Percentiles rank a stretch among this genome's conserved stretches.
phyloP scores from a whole-genome alignment of 1,140 invertebrate genomes.

The Platorchestia sp. region DNA sequence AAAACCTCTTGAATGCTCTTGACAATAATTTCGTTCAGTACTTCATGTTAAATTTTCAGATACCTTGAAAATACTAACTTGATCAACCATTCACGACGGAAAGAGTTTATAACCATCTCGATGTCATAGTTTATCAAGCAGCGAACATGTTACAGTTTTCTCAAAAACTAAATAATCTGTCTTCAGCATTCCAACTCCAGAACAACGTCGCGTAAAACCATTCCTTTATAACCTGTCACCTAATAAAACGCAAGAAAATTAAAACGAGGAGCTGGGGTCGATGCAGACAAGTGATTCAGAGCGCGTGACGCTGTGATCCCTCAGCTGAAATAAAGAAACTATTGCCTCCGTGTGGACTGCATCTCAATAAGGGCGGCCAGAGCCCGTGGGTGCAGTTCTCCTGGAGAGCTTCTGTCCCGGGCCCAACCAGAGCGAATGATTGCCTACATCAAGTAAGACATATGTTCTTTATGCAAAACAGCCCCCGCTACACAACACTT shows the following conservation, averaged over 20 bases:
- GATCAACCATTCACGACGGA: not conserved
- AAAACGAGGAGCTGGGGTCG: not conserved
- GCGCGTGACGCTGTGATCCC: not conserved
- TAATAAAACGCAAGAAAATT: not conserved
- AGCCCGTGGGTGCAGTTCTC: not conserved
- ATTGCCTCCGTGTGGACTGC: not conserved
- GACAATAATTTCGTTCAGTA: not conserved
- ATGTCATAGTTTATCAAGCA: not conserved
- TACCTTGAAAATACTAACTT: not conserved
- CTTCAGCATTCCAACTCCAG: too few relatives aligned
- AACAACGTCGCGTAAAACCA: too few relatives aligned
- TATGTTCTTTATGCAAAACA: not conserved
- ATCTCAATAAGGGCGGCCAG: not conserved
- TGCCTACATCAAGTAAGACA: not conserved
- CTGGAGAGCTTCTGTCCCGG: not conserved
- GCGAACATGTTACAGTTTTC: not conserved
- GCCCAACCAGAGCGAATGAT: not conserved
- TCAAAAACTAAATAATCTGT: too few relatives aligned
- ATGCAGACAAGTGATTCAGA: not conserved
- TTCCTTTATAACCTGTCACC: too few relatives aligned
- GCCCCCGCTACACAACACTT: not conserved
- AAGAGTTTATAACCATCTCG: not conserved
- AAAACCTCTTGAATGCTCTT: too few relatives aligned
- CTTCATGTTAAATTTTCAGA: not conserved
- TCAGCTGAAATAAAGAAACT: constrained; percentile 1